These are phyloP conservation scores for Euspilapteryx auroguttella DNA, from an alignment of 2,888 invertebrate genomes.

Conservation along the genomic window DNA sequence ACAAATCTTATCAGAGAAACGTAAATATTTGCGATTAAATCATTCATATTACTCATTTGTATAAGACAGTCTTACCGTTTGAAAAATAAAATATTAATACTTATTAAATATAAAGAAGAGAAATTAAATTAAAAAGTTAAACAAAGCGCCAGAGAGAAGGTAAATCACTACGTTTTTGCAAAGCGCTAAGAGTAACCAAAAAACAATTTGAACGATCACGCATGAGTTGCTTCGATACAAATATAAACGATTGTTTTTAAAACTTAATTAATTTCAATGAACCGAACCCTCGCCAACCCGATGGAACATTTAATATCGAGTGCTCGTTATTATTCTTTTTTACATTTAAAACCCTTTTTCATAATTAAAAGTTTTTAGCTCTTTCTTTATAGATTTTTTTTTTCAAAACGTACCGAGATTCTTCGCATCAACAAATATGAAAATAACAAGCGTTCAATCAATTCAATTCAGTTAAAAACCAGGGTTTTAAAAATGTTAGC, in stretches of 20 bases:
- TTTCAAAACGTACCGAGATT: too few species aligned
- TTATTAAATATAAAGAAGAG: background rate
- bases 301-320: slow-evolving; percentile 61
- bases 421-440: too few species aligned
- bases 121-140: slow-evolving; percentile 40
- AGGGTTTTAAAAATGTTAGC: too few species aligned
- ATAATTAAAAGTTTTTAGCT: slow-evolving; percentile 29
- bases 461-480: too few species aligned
- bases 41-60: background rate
- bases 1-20: too few species aligned
- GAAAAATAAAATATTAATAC: too few species aligned
- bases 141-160: slow-evolving; percentile 52
- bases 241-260: slow-evolving; percentile 58
- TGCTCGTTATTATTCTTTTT: slow-evolving; percentile 57
- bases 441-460: too few species aligned
- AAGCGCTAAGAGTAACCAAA: too few species aligned
- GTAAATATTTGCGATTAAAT: background rate
- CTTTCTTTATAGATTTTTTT: slow-evolving; percentile 16
- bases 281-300: slow-evolving; percentile 40
- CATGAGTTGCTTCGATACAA: slow-evolving; percentile 50
- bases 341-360: slow-evolving; percentile 42
- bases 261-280: slow-evolving; percentile 50
- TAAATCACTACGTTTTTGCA: too few species aligned
- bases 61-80: too few species aligned
- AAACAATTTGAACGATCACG: slow-evolving; percentile 55